Conservation (phyloP, 2,113 vertebrate species). For the Brachypodius melanocephalos region DNA sequence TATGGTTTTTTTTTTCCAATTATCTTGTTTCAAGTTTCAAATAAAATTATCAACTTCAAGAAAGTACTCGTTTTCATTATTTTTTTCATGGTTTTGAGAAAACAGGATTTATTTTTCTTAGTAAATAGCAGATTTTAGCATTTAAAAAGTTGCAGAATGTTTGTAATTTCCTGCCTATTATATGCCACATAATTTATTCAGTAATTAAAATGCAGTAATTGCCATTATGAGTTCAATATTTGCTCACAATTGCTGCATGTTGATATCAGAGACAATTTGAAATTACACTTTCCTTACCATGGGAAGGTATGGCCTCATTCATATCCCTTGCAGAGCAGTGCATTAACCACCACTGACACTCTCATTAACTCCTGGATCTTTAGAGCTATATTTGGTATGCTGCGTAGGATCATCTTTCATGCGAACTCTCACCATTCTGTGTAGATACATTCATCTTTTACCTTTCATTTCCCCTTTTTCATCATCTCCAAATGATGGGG, state of each 20-base stretch:
- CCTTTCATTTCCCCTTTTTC: constrained; percentile 3
- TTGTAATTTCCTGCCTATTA: background rate
- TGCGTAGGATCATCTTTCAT: background rate
- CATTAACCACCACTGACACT: background rate
- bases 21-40: background rate
- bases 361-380: constrained; percentile 25
- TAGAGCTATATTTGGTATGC: background rate
- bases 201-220: background rate
- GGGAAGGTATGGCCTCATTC: background rate
- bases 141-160: background rate
- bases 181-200: background rate
- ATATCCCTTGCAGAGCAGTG: background rate
- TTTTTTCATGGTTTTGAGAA: background rate
- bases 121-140: background rate
- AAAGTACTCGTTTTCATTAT: background rate
- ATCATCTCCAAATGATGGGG: background rate
- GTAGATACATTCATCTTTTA: background rate
- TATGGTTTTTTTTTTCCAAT: background rate
- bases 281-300: background rate
- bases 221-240: background rate
- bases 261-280: background rate
- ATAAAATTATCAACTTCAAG: background rate
- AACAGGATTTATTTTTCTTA: background rate
- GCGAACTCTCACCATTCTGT: background rate
- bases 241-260: background rate